Conservation (phyloP, 2,888 invertebrate species). For the Aricia artaxerxes region DNA sequence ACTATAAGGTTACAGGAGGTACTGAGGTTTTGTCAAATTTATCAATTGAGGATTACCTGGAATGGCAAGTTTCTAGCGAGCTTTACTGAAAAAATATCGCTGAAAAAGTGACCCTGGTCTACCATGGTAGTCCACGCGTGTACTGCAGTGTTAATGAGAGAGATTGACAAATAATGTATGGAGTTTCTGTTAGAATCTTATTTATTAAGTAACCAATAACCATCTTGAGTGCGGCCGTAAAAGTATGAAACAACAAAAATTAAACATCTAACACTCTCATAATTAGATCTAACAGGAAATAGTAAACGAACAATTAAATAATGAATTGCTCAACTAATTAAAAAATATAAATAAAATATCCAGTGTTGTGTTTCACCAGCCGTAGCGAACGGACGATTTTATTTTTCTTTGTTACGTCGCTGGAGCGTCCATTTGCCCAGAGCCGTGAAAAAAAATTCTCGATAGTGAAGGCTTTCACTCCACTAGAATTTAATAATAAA, state of each 20-base stretch:
- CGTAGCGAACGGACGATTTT: conserved; percentile 47
- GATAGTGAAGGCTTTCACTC: not conserved
- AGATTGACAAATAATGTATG: too few relatives aligned
- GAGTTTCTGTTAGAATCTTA: too few relatives aligned
- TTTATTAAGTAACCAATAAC: too few relatives aligned
- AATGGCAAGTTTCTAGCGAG: too few relatives aligned
- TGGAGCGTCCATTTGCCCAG: conserved; percentile 55
- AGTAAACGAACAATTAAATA: conserved; percentile 31
- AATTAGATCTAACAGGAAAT: conserved; percentile 18
- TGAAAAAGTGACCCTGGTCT: too few relatives aligned
- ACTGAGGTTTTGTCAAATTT: too few relatives aligned
- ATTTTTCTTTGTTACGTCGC: conserved; percentile 49
- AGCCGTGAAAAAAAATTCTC: not conserved
- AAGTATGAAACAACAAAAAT: not conserved
- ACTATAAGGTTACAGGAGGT: too few relatives aligned
- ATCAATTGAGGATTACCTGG: too few relatives aligned
- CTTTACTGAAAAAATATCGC: too few relatives aligned
- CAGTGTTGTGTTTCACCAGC: conserved; percentile 48
- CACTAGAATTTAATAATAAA: not conserved
- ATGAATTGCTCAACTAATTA: conserved; percentile 51
- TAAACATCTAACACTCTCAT: not conserved
- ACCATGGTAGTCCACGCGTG: too few relatives aligned
- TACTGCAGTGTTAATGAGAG: too few relatives aligned
- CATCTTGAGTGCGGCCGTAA: too few relatives aligned
- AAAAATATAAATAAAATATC: conserved; percentile 45